Evolutionary conservation across 2,888 invertebrate species (phyloP).

Genomic region (Acleris emargana): DNA sequence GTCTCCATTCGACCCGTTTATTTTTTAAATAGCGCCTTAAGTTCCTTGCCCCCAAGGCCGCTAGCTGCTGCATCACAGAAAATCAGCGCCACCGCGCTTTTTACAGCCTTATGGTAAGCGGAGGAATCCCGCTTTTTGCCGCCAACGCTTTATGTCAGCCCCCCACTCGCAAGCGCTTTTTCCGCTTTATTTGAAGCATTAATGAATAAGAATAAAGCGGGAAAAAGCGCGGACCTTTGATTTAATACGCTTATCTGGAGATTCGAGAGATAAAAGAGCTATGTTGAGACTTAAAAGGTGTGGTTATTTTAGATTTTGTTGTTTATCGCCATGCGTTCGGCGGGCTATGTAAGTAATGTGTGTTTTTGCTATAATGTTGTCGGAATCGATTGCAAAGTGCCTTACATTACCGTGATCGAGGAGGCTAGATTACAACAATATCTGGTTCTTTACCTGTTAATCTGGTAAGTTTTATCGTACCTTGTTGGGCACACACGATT

Average conservation of each 20-base stretch:
- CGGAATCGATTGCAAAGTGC: slow-evolving; percentile 8
- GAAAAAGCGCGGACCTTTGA: slow-evolving; percentile 73
- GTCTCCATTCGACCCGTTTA: no score
- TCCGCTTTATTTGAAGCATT: slow-evolving; percentile 78
- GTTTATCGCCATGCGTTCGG: slow-evolving; percentile 39
- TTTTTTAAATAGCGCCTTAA: background rate
- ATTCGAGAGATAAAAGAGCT: slow-evolving; percentile 52
- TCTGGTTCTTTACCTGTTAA: no score
- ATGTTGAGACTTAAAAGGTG: slow-evolving; percentile 31
- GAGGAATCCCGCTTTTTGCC: slow-evolving; percentile 65
- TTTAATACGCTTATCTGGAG: slow-evolving; percentile 70
- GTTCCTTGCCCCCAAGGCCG: slow-evolving; percentile 34
- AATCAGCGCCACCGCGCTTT: slow-evolving; percentile 48
- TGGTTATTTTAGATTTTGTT: slow-evolving; percentile 41
- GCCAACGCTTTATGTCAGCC: slow-evolving; percentile 74
- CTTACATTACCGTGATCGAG: no score
- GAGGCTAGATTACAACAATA: no score
- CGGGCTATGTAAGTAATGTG: slow-evolving; percentile 22
- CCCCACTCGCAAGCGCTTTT: slow-evolving; percentile 71
- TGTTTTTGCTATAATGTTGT: slow-evolving; percentile 23
- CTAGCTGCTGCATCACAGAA: slow-evolving; percentile 31
- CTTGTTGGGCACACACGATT: no score
- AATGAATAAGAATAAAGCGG: slow-evolving; percentile 77
- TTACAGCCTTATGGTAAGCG: slow-evolving; percentile 57
- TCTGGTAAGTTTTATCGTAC: no score